Evolutionary conservation across 1,140 invertebrate species (phyloP).

Genomic region (Apocrypta bakeri): DNA sequence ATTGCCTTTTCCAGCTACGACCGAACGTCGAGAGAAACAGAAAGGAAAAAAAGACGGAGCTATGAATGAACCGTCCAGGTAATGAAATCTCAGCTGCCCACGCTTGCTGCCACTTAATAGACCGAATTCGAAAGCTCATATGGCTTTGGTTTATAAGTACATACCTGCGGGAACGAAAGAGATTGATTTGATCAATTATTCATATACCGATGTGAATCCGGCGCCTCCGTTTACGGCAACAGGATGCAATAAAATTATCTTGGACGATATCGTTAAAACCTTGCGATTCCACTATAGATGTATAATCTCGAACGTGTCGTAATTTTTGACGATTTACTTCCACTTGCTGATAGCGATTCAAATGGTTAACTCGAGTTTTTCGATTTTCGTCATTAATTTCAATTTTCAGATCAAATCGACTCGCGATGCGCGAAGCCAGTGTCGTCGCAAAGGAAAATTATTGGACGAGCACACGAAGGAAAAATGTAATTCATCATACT

Average conservation of each 20-base stretch:
- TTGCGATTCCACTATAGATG: not conserved
- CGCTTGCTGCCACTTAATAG: not conserved
- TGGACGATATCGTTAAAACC: not conserved
- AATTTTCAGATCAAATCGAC: too few species aligned
- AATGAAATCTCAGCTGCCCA: conserved; percentile 8
- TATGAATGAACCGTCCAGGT: not conserved
- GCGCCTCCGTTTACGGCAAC: not conserved
- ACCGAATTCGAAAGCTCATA: conserved; percentile 8
- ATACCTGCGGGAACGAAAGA: not conserved
- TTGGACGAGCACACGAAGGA: too few species aligned
- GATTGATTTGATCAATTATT: conserved; percentile 10
- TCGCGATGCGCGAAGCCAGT: too few species aligned
- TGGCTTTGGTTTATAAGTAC: not conserved
- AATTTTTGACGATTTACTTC: not conserved
- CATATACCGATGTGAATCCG: not conserved
- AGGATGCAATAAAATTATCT: not conserved
- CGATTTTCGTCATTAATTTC: too few species aligned
- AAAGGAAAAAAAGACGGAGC: not conserved
- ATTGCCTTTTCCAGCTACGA: not conserved
- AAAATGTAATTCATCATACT: too few species aligned
- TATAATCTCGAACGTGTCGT: too few species aligned
- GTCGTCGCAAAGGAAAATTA: too few species aligned
- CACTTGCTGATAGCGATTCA: too few species aligned
- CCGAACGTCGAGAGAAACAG: not conserved
- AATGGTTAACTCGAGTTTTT: too few species aligned